Conservation (phyloP, 92 coral and sea anemone species). For the Zoanthus gigantus region DNA sequence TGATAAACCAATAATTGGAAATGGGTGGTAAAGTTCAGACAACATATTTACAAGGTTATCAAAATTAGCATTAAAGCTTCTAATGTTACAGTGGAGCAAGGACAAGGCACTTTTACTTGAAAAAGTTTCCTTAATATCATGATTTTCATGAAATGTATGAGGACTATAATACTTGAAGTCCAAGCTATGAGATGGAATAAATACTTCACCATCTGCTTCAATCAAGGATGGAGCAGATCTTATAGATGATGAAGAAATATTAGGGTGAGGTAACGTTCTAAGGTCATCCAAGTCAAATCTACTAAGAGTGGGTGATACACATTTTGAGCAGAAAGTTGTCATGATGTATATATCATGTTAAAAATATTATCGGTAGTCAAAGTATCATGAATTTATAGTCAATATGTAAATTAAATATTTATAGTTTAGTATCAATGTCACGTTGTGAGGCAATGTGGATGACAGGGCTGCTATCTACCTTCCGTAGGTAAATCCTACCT, state of each 20-base stretch:
- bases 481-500: slow-evolving; percentile 21
- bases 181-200: background rate
- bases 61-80: background rate
- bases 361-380: background rate
- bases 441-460: slow-evolving; percentile 17
- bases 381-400: background rate
- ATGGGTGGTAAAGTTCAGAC: background rate
- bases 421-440: slow-evolving; percentile 19
- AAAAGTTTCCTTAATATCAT: slow-evolving; percentile 16
- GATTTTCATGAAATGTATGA: background rate
- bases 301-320: slow-evolving; percentile 28
- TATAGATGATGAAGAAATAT: slow-evolving; percentile 19
- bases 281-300: slow-evolving; percentile 26
- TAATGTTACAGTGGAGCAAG: background rate
- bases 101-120: background rate
- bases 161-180: slow-evolving; percentile 4
- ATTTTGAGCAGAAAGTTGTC: slow-evolving; percentile 15
- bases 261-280: slow-evolving; percentile 7
- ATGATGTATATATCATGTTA: slow-evolving; percentile 15
- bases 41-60: background rate
- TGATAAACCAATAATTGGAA: background rate
- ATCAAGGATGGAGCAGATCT: slow-evolving; percentile 17
- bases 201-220: background rate
- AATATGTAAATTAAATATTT: slow-evolving; percentile 7
- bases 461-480: slow-evolving; percentile 21